Evolutionary conservation across 2,888 invertebrate genomes (phyloP), one percentile per base, ranked within the genome.

Genomic region (Linyphia triangularis): DNA sequence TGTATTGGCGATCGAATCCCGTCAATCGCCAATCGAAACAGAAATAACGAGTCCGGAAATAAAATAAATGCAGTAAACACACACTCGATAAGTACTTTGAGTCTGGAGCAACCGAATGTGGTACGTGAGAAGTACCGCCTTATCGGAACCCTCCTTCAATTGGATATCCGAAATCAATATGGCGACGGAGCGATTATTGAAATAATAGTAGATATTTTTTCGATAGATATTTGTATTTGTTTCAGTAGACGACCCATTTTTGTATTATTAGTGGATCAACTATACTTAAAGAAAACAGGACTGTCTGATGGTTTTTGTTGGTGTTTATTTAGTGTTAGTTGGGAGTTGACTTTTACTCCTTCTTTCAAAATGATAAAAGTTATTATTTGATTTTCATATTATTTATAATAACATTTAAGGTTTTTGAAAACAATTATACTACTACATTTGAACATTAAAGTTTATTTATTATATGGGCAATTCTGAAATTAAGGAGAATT

Each of bases 101-200:
- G 51, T 5, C 51, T 51, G 13, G 51, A 16, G 51, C 51, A 5
- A 51, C 43, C 73, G 22, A 61, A 40, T 77, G 61, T 24, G 37
- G 77, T 24, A 77, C 19, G 61, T 37, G 63, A 77, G 37, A 40
- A 61, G 37, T 43, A 77, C 63, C 10, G 77, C 63, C 63, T 77
- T 77, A 61, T 77, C 37, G 77, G 61, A 77, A 63, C 51, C 33
- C 33, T 9, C 30, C 77, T 77, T 40, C 77, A 61, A 77, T 77
- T 77, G 24, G 22, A 22, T 61, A 77, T 77, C 61, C 57, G 77
- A 77, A 63, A 77, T 61, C 77, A 37, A 77, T 77, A 40, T 26
- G n/a, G 19, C 24, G 63, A 63, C 63, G 63, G 33, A 77, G 63
- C 26, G 77, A 77, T 77, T 77, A 77, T 77, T 63, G 77, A 77